These are phyloP conservation scores for Orthosia gothica DNA, from an alignment of 2,888 invertebrate genomes.

Conservation along the genomic window DNA sequence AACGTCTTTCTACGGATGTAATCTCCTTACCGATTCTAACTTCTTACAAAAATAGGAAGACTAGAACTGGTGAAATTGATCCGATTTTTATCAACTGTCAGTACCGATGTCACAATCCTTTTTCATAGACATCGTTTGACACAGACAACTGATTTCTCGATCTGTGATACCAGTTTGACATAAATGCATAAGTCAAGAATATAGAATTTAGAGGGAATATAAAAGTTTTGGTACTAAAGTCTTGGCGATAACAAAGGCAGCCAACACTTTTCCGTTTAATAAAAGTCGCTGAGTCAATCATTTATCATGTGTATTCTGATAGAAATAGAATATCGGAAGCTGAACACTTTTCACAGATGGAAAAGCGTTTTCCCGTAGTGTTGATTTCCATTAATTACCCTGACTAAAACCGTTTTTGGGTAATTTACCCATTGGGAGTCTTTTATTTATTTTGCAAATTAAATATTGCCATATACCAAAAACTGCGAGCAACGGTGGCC, in stretches of 20 bases:
- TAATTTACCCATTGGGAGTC: neutral
- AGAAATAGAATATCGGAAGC: neutral
- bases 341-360: neutral
- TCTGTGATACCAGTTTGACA: slow-evolving; percentile 34
- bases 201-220: slow-evolving; percentile 35
- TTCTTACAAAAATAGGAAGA: slow-evolving; percentile 31
- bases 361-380: neutral
- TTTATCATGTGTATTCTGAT: slow-evolving; percentile 12
- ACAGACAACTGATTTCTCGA: slow-evolving; percentile 58
- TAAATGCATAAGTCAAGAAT: slow-evolving; percentile 46
- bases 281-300: neutral
- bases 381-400: neutral
- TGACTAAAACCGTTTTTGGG: no score
- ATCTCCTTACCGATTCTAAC: slow-evolving; percentile 12
- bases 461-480: no score
- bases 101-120: slow-evolving; percentile 59
- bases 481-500: no score
- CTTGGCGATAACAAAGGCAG: slow-evolving; percentile 18
- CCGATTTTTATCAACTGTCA: slow-evolving; percentile 63
- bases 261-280: neutral
- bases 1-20: slow-evolving; percentile 2
- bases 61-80: slow-evolving; percentile 42
- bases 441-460: no score
- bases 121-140: slow-evolving; percentile 58
- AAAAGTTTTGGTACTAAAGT: slow-evolving; percentile 37